These are phyloP conservation scores for Triplophysa yarkandensis DNA, from an alignment of 2,797 vertebrate species.

Conservation along the genomic window DNA sequence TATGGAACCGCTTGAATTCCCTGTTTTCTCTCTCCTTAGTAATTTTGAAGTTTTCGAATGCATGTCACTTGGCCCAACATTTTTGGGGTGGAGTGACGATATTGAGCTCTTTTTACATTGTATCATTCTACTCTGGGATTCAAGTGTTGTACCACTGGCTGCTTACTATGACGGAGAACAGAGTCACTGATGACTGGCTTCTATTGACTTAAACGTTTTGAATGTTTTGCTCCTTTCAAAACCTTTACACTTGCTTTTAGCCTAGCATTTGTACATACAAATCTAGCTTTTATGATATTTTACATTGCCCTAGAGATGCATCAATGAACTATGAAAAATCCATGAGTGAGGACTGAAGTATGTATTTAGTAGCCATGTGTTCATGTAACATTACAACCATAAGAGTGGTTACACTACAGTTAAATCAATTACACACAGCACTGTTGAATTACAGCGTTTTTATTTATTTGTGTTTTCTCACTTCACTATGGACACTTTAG, in stretches of 20 bases:
- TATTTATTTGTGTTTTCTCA: constrained; percentile 4
- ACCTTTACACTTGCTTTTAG: not conserved
- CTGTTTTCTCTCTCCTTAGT: constrained; percentile 13
- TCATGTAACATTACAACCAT: constrained; percentile 12
- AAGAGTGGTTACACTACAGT: constrained; percentile 18
- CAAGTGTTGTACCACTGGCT: constrained; percentile 50
- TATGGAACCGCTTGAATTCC: constrained; percentile 43
- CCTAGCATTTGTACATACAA: not conserved
- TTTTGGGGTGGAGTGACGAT: constrained; percentile 21
- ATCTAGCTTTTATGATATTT: not conserved
- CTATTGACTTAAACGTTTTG: not conserved
- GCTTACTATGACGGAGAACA: constrained; percentile 38
- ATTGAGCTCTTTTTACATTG: constrained; percentile 51
- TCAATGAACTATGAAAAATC: constrained; percentile 2
- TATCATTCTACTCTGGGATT: constrained; percentile 54
- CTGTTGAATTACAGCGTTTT: not conserved
- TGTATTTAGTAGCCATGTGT: constrained; percentile 7
- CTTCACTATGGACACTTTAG: constrained; percentile 6
- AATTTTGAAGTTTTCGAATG: constrained; percentile 42
- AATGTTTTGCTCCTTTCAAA: constrained; percentile 23
- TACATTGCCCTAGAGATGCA: not conserved
- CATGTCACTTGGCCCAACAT: constrained; percentile 27
- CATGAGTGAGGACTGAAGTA: not conserved
- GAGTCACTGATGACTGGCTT: constrained; percentile 51
- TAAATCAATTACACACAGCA: not conserved